Base-by-base conservation (phyloP, 2,113 vertebrate genomes). In the Mus pahari region DNA sequence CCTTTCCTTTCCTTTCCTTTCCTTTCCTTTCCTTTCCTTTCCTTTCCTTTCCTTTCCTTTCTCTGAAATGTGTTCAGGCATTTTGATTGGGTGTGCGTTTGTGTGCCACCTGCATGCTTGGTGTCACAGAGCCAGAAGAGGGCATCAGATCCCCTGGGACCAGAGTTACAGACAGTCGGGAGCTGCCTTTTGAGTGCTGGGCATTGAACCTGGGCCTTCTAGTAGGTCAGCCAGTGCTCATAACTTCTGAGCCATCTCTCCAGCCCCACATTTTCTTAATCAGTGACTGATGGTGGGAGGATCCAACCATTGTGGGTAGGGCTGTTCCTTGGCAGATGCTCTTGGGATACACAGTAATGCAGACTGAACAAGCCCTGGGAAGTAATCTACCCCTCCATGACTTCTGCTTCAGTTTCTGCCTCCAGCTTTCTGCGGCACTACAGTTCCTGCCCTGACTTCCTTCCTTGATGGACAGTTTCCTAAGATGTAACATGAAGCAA, bases 1-100 rank as follows among this genome's bases (percentile, higher is more conserved):
- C 8, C 31, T 77, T 12, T 50, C 7, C 31, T 13, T 10, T 1
- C 31, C 4, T 19, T 2, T 24, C 60, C 24, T 8, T 31, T 10
- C 5, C 2, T 53, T 10, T 24, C 10, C 12, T 4, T 28, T 9
- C 2, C 5, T 53, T 10, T 31, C 7, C 7, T 10, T 19, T 17
- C 4, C n/a, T n/a, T n/a, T 36, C 33, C 1, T 81, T 12, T 55
- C 14, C 10, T 9, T 19, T n/a, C 12, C 20, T 71, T 39, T n/a
- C 70, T 13, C n/a, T 24, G n/a, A 17, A n/a, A 81, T 58, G 36
- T 24, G 53, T 81, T 12, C 50, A 55, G 50, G 19, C n/a, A 17
- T 55, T 24, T 55, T 81, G 14, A 36, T 19, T 55, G 31, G 36
- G 19, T 22, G 33, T 81, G 20, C n/a, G 31, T 33, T 31, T 79